A percentile compares a stretch with the other conserved stretches of the same genome.
phyloP scores from a whole-genome alignment of 2,888 invertebrate species.

The Keiferia lycopersicella region DNA sequence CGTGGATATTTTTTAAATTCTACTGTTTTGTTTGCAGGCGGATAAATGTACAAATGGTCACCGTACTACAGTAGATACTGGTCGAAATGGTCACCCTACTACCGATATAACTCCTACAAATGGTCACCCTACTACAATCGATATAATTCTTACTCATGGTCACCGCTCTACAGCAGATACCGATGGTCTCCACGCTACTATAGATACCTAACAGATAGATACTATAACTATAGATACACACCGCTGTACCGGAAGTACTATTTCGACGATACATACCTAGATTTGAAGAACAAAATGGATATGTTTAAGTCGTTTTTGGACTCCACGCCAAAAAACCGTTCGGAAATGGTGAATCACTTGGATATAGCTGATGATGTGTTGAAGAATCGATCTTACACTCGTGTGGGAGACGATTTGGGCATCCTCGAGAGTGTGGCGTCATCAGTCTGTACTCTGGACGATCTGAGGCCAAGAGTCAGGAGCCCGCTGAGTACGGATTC shows the following conservation, averaged over 20 bases:
- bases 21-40: neutral
- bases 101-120: constrained; percentile 1
- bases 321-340: constrained; percentile 62
- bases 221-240: constrained; percentile 12
- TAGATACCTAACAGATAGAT: constrained; percentile 10
- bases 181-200: constrained; percentile 15
- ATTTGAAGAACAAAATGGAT: constrained; percentile 43
- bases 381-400: constrained; percentile 30
- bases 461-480: constrained; percentile 28
- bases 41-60: constrained; percentile 6
- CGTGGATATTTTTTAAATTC: neutral
- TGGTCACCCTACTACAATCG: constrained; percentile 10
- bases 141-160: constrained; percentile 1
- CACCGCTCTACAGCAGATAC: constrained; percentile 2
- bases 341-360: constrained; percentile 60
- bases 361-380: constrained; percentile 58
- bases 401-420: constrained; percentile 41
- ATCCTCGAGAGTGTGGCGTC: constrained; percentile 49
- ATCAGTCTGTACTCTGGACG: constrained; percentile 45
- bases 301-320: constrained; percentile 60
- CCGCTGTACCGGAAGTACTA: constrained; percentile 8
- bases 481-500: constrained; percentile 56
- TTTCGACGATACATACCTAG: constrained; percentile 14
- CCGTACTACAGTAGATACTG: constrained; percentile 15
- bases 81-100: constrained; percentile 6